Percentiles rank a stretch among this genome's conserved stretches.
Evolutionary conservation across 2,113 vertebrate species (phyloP).

Genomic region (Tichodroma muraria): DNA sequence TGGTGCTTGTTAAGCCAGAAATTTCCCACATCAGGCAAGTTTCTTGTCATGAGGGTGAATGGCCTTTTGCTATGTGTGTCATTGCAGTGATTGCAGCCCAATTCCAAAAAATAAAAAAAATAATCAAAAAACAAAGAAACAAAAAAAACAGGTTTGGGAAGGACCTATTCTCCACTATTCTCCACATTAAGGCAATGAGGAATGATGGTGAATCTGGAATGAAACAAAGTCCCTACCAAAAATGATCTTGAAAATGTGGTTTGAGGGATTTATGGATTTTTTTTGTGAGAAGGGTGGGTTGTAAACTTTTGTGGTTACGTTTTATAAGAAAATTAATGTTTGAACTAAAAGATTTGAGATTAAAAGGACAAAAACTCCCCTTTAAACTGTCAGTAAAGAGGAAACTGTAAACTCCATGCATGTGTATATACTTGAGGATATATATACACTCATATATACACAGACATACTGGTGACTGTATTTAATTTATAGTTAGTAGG

Average conservation of each 20-base stretch:
- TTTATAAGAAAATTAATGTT: not conserved
- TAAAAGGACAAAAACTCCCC: not conserved
- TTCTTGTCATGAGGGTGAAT: not conserved
- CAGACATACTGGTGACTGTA: not conserved
- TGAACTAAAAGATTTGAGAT: not conserved
- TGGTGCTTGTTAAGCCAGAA: not conserved
- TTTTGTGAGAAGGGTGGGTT: not conserved
- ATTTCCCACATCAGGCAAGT: not conserved
- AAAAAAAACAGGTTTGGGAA: not conserved
- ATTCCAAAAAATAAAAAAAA: not conserved
- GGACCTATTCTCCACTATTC: not conserved
- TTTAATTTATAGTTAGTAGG: not conserved
- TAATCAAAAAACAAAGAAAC: no score
- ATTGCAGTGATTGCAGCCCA: not conserved
- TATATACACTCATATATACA: not conserved
- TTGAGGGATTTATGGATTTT: rapidly evolving
- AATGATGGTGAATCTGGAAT: not conserved
- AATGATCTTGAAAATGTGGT: not conserved
- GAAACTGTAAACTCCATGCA: not conserved
- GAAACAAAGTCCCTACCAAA: not conserved
- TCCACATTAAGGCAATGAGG: not conserved
- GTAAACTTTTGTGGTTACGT: not conserved
- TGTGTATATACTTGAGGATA: not conserved
- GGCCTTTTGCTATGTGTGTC: rapidly evolving
- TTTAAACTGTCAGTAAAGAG: not conserved